Evolutionary conservation across 2,797 vertebrate species (phyloP).

Genomic region (Coluber constrictor): DNA sequence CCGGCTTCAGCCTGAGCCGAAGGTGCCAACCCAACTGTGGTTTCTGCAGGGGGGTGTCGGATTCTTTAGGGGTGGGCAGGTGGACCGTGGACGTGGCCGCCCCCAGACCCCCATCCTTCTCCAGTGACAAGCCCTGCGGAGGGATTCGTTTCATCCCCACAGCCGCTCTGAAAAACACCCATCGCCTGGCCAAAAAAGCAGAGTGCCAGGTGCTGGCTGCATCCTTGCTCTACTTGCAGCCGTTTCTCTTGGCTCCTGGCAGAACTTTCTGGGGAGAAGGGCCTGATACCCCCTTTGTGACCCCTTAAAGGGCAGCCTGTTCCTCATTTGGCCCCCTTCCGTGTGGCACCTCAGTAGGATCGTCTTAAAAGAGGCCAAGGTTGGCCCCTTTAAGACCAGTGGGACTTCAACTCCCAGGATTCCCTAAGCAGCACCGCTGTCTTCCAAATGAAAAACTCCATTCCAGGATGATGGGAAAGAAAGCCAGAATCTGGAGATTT

Average conservation of each 20-base stretch:
- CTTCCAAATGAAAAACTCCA: not conserved
- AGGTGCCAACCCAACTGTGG: rapidly evolving
- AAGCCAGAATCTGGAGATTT: not conserved
- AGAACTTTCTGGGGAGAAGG: not conserved
- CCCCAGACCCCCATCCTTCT: not conserved
- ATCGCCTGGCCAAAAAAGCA: too few relatives aligned
- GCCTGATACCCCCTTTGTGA: too few relatives aligned
- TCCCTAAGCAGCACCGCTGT: too few relatives aligned
- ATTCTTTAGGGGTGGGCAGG: too few relatives aligned
- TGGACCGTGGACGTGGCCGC: too few relatives aligned
- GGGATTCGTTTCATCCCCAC: rapidly evolving
- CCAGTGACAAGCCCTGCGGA: not conserved
- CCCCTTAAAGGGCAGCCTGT: not conserved
- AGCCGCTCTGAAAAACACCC: not conserved
- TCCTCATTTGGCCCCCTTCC: not conserved
- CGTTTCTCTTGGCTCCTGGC: too few relatives aligned
- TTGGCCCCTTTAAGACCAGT: too few relatives aligned
- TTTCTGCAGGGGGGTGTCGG: not conserved
- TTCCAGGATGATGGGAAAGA: not conserved
- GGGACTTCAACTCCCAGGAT: too few relatives aligned
- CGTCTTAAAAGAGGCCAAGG: too few relatives aligned
- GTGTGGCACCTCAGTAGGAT: not conserved
- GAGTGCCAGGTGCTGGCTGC: rapidly evolving
- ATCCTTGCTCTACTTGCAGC: not conserved
- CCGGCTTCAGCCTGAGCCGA: not conserved